Evolutionary conservation across 1,140 invertebrate species (phyloP).

Genomic region (Drosophila subobscura): DNA sequence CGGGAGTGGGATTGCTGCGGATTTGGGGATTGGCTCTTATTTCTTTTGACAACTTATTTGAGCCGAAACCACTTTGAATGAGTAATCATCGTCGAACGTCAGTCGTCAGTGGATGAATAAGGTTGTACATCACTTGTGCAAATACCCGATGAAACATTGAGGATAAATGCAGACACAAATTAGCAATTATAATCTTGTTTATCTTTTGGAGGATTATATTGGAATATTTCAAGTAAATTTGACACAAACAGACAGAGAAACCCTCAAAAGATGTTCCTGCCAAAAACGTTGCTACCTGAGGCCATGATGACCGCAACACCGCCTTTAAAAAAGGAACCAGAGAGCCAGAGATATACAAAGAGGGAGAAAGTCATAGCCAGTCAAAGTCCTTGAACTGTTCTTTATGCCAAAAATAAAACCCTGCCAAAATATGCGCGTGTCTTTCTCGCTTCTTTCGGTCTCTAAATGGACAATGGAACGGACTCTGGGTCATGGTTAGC

Average conservation of each 20-base stretch:
- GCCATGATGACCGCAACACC: slow-evolving; percentile 58
- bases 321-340: slow-evolving; percentile 45
- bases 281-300: slow-evolving; percentile 48
- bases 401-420: slow-evolving; percentile 65
- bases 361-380: slow-evolving; percentile 63
- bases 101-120: slow-evolving; percentile 5
- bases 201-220: slow-evolving; percentile 25
- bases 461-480: slow-evolving; percentile 27
- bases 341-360: slow-evolving; percentile 2
- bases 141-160: slow-evolving; percentile 28
- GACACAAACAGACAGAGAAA: slow-evolving; percentile 12
- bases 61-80: slow-evolving; percentile 13
- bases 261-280: not conserved
- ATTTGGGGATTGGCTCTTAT: not conserved
- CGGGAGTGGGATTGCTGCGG: slow-evolving; percentile 12
- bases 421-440: slow-evolving; percentile 64
- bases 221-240: slow-evolving; percentile 27
- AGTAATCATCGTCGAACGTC: slow-evolving; percentile 15
- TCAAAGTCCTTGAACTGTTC: slow-evolving; percentile 74
- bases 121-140: slow-evolving; percentile 37
- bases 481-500: slow-evolving; percentile 16
- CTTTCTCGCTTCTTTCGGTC: slow-evolving; percentile 27
- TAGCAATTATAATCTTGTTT: slow-evolving; percentile 45
- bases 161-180: slow-evolving; percentile 16
- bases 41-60: slow-evolving; percentile 26